Evolutionary conservation across 2,888 invertebrate genomes (phyloP), one percentile per base, ranked within the genome.

Genomic region (Melanostoma mellinum): DNA sequence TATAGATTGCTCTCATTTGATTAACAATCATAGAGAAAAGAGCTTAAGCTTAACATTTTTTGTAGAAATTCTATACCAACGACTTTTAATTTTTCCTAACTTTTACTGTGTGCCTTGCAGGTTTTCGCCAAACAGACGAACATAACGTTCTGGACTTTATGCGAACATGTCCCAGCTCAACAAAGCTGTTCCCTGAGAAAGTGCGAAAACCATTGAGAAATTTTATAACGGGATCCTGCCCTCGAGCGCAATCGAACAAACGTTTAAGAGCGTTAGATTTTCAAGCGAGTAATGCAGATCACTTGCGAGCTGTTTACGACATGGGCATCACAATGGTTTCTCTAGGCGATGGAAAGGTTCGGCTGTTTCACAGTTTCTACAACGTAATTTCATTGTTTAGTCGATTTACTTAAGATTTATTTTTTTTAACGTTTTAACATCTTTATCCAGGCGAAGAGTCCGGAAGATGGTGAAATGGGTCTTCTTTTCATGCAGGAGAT

Each of bases 401-500:
- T 53, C 30, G 35, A 58, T 42, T 36, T 32, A 8, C 63, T 53
- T 85, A 82, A 73, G 50, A 8, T 36, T 67, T 65, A 2, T 38
- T 42, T 71, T 86, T 86, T 72, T 36, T 84, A 46, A 38, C 76
- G 75, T 86, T 73, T 72, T 65, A 67, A 65, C 61, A 74, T 74
- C 38, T 30, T 53, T 76, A 35, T 61, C 58, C 44, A 98, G 97
- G 99, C 99, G 3, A 94, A 95, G 88, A 95, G 96, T 6, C 92
- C 95, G 0, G 95, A 95, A 87, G 96, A 97, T 89, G 98, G 97
- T 0, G 96, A 97, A 87, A 97, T 98, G 92, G 99, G 99, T 0
- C 92, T 98, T 42, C 93, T 96, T 9, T 99, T 99, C 90, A 98
- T 99, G 98, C 96, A 97, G 88, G 99, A 99, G 92, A 98, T 99